phyloP scores from a whole-genome alignment of 2,888 invertebrate genomes.

The Thumatha senex region DNA sequence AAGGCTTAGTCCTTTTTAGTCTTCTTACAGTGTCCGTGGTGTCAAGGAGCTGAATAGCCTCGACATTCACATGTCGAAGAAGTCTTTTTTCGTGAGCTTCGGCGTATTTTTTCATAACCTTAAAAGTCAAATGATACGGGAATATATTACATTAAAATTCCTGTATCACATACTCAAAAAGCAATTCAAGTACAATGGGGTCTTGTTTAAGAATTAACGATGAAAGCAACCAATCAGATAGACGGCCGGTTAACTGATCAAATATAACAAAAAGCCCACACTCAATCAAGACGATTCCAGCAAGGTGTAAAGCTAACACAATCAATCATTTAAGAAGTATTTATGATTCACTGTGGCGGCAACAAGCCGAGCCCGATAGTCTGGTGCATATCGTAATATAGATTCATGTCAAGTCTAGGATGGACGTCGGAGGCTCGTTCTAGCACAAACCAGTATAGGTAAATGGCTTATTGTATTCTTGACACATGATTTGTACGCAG shows the following conservation, averaged over 20 bases:
- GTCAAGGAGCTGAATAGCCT: too few relatives aligned
- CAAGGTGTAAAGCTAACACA: slow-evolving; percentile 76
- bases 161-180: too few relatives aligned
- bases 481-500: background rate
- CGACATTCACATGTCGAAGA: too few relatives aligned
- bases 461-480: background rate
- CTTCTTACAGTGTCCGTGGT: too few relatives aligned
- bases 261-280: slow-evolving; percentile 78
- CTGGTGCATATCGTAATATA: background rate
- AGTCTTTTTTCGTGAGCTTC: too few relatives aligned
- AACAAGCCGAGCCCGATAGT: slow-evolving; percentile 15
- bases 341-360: slow-evolving; percentile 38
- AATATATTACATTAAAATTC: too few relatives aligned
- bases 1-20: too few relatives aligned
- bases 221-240: slow-evolving; percentile 73
- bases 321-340: slow-evolving; percentile 63
- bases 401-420: background rate
- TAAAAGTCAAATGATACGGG: too few relatives aligned
- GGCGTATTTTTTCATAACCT: too few relatives aligned
- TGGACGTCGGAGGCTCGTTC: background rate
- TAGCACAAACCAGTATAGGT: background rate
- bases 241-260: slow-evolving; percentile 77
- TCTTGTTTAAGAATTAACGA: slow-evolving; percentile 75
- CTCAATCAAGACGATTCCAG: slow-evolving; percentile 76
- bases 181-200: slow-evolving; percentile 57